A percentile compares a stretch with the other conserved stretches of the same genome.
Conservation (phyloP, 1,140 invertebrate species). For the Lasioglossum baleicum region DNA sequence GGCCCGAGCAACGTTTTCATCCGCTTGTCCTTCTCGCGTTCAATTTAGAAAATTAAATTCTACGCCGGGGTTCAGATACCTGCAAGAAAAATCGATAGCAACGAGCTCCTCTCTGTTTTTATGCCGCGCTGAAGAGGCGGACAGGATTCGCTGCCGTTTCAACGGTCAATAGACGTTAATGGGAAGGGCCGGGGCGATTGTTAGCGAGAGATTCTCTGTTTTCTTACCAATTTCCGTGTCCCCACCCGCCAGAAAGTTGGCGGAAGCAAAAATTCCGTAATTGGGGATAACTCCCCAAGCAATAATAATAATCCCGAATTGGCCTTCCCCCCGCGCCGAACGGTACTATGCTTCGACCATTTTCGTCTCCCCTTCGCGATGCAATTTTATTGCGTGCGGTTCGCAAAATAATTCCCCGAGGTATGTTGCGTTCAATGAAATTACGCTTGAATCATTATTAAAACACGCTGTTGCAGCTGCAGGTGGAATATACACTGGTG, state of each 20-base stretch:
- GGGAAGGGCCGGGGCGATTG: background rate
- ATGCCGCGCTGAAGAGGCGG: background rate
- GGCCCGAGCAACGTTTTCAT: constrained; percentile 27
- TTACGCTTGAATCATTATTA: background rate
- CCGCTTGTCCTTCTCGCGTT: constrained; percentile 28
- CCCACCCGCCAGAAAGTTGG: too few species aligned
- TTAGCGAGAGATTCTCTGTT: constrained; percentile 10
- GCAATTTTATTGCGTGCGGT: background rate
- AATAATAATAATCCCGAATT: constrained; percentile 23
- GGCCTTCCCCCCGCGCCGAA: too few species aligned
- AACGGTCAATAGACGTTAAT: constrained; percentile 36
- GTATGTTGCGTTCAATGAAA: background rate
- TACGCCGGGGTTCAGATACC: constrained; percentile 10
- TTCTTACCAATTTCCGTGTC: background rate
- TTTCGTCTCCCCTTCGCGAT: background rate
- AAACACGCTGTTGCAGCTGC: background rate
- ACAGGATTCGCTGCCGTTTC: constrained; percentile 21
- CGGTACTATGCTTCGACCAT: background rate
- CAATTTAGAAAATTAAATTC: constrained; percentile 45
- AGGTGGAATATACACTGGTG: background rate
- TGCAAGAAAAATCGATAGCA: constrained; percentile 36
- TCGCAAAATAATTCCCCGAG: background rate
- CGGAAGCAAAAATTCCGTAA: background rate
- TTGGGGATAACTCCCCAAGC: constrained; percentile 2
- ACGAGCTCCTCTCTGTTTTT: background rate